Evolutionary conservation across 2,113 vertebrate species (phyloP), one percentile per base, ranked within the genome.

Genomic region (Aramus guarauna): DNA sequence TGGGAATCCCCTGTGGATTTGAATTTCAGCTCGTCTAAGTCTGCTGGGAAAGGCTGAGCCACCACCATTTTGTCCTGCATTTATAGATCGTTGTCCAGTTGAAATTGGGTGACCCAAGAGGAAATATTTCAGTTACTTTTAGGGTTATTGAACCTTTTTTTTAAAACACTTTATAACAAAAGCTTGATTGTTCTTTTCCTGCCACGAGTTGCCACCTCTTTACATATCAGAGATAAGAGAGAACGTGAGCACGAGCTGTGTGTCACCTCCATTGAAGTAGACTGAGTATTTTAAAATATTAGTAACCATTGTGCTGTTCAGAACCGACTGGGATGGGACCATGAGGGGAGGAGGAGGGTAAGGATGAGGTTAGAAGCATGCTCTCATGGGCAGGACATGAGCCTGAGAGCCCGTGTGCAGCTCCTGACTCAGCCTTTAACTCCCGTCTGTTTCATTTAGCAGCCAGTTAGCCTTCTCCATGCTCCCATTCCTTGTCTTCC

Each of bases 201-300:
- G 50, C 19, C n/a, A 2, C 0, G 1, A 62, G 27, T 34, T 43
- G 32, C n/a, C 13, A 10, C 48, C 43, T 73, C 43, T 32, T 41
- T 5, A 3, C 4, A 0, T 34, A 9, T 6, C 19, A 15, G 23
- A n/a, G 36, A 20, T 14, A 13, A 11, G 21, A 13, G 23, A 26
- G 24, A 52, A n/a, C 5, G 34, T 2, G 23, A 52, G 48, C 9
- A 41, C 39, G 21, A 19, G 62, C 39, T 37, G 41, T 18, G 27
- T 43, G 67, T 24, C 37, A 23, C n/a, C 36, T 63, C 73, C 32
- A 2, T 0, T 58, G 39, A 34, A 64, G 19, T 8, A 47, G 53
- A 19, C 0, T 4, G 53, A 47, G 10, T 62, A 29, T 17, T 64
- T 41, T 7, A 48, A 76, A 68, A 24, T 45, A 26, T 8, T 21